A percentile compares a stretch with the other conserved stretches of the same genome.
phyloP scores from a whole-genome alignment of 2,113 vertebrate species.

The Hystrix cristata region DNA sequence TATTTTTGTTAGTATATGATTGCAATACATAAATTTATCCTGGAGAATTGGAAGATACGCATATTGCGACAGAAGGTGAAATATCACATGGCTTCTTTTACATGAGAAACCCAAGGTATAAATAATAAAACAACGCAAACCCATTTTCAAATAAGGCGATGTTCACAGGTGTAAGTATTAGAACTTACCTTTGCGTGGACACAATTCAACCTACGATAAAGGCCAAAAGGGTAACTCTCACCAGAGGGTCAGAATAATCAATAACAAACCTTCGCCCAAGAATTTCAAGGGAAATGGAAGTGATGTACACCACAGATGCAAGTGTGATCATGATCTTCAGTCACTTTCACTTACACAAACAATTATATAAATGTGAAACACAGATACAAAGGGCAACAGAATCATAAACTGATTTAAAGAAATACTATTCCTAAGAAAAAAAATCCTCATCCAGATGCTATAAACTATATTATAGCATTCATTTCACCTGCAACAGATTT shows the following conservation, averaged over 20 bases:
- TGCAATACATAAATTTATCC: not conserved
- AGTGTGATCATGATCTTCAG: not conserved
- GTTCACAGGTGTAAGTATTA: not conserved
- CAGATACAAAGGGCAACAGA: not conserved
- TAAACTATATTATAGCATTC: not conserved
- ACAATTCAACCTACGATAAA: not conserved
- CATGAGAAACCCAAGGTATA: not conserved
- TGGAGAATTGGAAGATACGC: not conserved
- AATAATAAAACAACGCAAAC: not conserved
- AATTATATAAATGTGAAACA: constrained; percentile 35
- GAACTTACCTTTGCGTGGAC: not conserved
- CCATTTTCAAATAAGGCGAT: constrained; percentile 12
- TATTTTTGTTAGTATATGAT: not conserved
- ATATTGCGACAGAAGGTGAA: not conserved
- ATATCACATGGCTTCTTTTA: not conserved
- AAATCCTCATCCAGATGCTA: not conserved
- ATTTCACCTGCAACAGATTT: constrained; percentile 31
- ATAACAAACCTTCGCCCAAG: not conserved
- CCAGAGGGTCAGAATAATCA: not conserved
- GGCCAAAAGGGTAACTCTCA: not conserved
- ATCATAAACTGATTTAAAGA: constrained; percentile 12
- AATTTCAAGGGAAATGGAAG: not conserved
- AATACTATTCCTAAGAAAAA: not conserved
- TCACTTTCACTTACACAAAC: not conserved
- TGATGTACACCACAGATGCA: not conserved